Evolutionary conservation across 2,113 vertebrate species (phyloP).

Genomic region (Potamarius usumacintae): DNA sequence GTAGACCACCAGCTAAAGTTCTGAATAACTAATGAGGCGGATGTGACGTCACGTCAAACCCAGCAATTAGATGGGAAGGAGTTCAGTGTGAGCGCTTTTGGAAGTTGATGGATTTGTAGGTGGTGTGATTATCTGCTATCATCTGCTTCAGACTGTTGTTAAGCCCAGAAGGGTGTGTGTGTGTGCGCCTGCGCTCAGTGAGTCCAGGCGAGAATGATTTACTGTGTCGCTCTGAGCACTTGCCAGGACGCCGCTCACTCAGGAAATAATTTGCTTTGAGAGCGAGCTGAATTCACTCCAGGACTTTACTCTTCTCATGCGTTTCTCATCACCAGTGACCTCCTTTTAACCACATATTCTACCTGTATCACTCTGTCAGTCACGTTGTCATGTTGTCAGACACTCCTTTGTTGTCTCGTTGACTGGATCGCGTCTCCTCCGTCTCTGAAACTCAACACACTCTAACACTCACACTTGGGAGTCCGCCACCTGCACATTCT

Average conservation of each 20-base stretch:
- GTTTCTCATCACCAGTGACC: not conserved
- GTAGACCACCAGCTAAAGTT: too few relatives aligned
- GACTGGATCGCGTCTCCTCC: not conserved
- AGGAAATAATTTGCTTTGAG: constrained; percentile 55
- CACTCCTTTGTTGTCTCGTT: not conserved
- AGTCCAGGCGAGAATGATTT: constrained; percentile 52
- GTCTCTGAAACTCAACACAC: not conserved
- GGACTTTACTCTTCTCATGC: not conserved
- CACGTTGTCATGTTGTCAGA: not conserved
- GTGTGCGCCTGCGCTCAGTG: not conserved
- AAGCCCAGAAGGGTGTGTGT: not conserved
- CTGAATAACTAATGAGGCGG: too few relatives aligned
- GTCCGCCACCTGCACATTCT: constrained; percentile 17
- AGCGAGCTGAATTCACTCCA: constrained; percentile 31
- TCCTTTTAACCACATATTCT: not conserved
- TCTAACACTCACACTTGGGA: not conserved
- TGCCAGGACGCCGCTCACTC: constrained; percentile 55
- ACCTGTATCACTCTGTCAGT: not conserved
- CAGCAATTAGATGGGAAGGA: not conserved
- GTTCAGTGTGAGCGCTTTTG: not conserved
- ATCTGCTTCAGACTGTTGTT: constrained; percentile 40
- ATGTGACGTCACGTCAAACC: too few relatives aligned
- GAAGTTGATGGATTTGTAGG: constrained; percentile 24
- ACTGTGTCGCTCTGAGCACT: constrained; percentile 47
- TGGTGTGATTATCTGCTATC: constrained; percentile 49